phyloP scores from a whole-genome alignment of 2,888 invertebrate genomes.

The Ceriagrion tenellum region DNA sequence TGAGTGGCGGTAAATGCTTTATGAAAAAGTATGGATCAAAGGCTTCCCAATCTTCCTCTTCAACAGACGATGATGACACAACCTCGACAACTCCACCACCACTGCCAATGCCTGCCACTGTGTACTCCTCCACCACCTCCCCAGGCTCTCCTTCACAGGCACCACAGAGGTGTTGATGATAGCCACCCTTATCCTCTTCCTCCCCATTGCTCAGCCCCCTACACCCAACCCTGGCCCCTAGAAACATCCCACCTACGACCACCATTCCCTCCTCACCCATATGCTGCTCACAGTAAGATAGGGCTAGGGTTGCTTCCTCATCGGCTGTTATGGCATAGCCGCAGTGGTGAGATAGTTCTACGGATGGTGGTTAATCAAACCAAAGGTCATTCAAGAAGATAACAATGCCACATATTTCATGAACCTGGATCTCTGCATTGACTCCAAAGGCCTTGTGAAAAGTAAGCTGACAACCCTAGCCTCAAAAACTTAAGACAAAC shows the following conservation, averaged over 20 bases:
- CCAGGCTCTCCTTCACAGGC: slow-evolving; percentile 75
- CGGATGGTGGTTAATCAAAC: slow-evolving; percentile 33
- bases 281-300: slow-evolving; percentile 61
- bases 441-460: slow-evolving; percentile 36
- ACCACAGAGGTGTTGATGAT: slow-evolving; percentile 52
- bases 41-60: slow-evolving; percentile 85
- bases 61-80: slow-evolving; percentile 60
- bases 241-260: slow-evolving; percentile 50
- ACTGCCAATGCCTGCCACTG: slow-evolving; percentile 50
- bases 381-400: slow-evolving; percentile 28
- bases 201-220: slow-evolving; percentile 75
- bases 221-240: slow-evolving; percentile 74
- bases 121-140: slow-evolving; percentile 77
- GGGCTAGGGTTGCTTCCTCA: slow-evolving; percentile 59
- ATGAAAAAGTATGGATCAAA: slow-evolving; percentile 96
- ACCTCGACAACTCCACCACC: slow-evolving; percentile 60
- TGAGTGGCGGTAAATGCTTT: slow-evolving; percentile 91
- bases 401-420: neutral
- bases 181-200: slow-evolving; percentile 54
- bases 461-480: neutral
- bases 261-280: slow-evolving; percentile 57
- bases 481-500: neutral
- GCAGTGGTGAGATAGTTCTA: slow-evolving; percentile 61
- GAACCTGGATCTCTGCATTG: slow-evolving; percentile 45
- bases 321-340: slow-evolving; percentile 56